A percentile compares a stretch with the other conserved stretches of the same genome.
phyloP scores from a whole-genome alignment of 2,888 invertebrate species.

The Sarcophaga caerulescens region DNA sequence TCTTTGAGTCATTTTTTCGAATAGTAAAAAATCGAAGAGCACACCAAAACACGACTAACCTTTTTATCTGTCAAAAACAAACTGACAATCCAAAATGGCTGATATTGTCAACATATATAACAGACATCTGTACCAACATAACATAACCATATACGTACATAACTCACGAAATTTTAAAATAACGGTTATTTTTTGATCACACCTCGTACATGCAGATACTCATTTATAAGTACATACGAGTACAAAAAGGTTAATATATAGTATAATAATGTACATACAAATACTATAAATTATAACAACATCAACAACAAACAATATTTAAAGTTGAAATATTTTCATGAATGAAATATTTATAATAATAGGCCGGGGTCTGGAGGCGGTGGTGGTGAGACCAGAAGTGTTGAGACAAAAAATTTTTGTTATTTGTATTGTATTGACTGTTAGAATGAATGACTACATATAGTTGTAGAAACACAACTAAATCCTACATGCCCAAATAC shows the following conservation, averaged over 20 bases:
- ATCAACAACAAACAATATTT: background rate
- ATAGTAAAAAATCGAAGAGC: no score
- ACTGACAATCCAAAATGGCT: no score
- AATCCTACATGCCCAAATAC: background rate
- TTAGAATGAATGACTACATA: background rate
- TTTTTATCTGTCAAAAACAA: no score
- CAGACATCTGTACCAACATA: no score
- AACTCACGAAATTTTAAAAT: no score
- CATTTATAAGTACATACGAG: background rate
- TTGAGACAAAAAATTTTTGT: background rate
- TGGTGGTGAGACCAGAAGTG: background rate
- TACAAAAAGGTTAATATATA: background rate
- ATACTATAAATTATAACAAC: background rate
- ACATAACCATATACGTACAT: no score
- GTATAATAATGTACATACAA: background rate
- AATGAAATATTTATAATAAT: conserved; percentile 33
- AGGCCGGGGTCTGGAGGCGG: background rate
- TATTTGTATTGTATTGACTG: conserved; percentile 8
- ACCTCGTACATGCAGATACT: no score
- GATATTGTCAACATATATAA: no score
- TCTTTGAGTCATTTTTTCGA: no score
- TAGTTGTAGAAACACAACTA: background rate
- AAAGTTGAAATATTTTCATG: conserved; percentile 17
- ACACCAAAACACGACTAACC: no score
- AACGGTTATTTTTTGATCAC: no score